Evolutionary conservation across 2,113 vertebrate species (phyloP).

Genomic region (Brachyhypopomus gauderio): DNA sequence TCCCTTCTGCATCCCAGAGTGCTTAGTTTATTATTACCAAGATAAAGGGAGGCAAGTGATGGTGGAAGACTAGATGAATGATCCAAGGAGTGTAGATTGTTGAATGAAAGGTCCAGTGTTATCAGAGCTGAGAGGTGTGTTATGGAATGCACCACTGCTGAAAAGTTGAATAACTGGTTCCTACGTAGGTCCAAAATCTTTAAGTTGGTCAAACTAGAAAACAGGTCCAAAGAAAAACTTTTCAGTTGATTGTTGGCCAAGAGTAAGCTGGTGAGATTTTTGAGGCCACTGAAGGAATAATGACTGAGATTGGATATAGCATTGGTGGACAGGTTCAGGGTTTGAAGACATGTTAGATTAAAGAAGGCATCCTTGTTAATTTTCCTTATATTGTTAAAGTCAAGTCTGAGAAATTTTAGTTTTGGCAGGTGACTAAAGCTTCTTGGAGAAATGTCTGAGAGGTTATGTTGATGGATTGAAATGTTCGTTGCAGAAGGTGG

Average conservation of each 20-base stretch:
- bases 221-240: slow-evolving; percentile 58
- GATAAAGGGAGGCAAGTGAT: slow-evolving; percentile 60
- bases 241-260: slow-evolving; percentile 67
- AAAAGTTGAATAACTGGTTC: slow-evolving; percentile 69
- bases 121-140: slow-evolving; percentile 61
- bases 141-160: slow-evolving; percentile 62
- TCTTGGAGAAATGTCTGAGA: slow-evolving; percentile 39
- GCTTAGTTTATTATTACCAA: slow-evolving; percentile 71
- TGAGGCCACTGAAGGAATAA: slow-evolving; percentile 61
- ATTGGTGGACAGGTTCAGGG: slow-evolving; percentile 73
- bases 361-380: slow-evolving; percentile 71
- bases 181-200: slow-evolving; percentile 58
- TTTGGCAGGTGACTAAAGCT: slow-evolving; percentile 64
- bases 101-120: slow-evolving; percentile 73
- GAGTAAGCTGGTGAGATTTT: slow-evolving; percentile 64
- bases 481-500: slow-evolving; percentile 55
- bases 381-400: slow-evolving; percentile 59
- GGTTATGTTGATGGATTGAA: slow-evolving; percentile 51
- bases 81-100: slow-evolving; percentile 65
- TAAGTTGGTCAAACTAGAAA: slow-evolving; percentile 59
- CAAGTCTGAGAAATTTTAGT: slow-evolving; percentile 64
- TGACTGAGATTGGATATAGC: slow-evolving; percentile 58
- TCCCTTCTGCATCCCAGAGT: slow-evolving; percentile 57
- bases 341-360: slow-evolving; percentile 60
- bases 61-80: slow-evolving; percentile 62